Percentiles rank a stretch among this genome's conserved stretches.
These are phyloP conservation scores for Amiota minor DNA, from an alignment of 2,888 invertebrate genomes.

Conservation along the genomic window DNA sequence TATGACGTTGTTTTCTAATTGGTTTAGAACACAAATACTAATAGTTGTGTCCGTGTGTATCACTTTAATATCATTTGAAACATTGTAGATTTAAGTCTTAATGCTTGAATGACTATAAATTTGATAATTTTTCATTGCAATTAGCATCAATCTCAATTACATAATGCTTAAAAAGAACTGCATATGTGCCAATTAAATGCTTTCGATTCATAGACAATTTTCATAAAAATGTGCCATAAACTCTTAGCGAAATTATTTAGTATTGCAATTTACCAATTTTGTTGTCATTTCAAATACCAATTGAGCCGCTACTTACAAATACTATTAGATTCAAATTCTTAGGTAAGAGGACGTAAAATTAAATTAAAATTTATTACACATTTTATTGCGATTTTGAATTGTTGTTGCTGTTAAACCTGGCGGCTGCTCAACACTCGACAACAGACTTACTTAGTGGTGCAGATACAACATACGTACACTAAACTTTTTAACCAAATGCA, in stretches of 20 bases:
- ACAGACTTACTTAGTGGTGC: neutral
- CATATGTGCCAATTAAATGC: neutral
- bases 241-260: neutral
- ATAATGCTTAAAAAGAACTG: neutral
- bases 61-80: neutral
- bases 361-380: conserved; percentile 13
- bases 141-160: conserved; percentile 10
- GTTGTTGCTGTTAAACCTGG: neutral
- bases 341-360: neutral
- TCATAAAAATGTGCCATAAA: neutral
- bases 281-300: neutral
- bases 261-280: conserved; percentile 11
- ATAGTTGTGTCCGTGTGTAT: neutral
- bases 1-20: too few relatives aligned
- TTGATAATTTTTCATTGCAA: neutral
- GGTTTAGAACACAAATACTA: too few relatives aligned
- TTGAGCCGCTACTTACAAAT: too few relatives aligned
- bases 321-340: too few relatives aligned
- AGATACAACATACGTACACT: neutral
- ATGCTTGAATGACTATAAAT: neutral
- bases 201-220: neutral
- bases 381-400: neutral
- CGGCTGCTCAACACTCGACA: neutral
- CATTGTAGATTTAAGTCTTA: neutral
- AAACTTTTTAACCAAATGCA: neutral